phyloP scores from a whole-genome alignment of 1,140 invertebrate genomes.

The Drosophila lacertosa region DNA sequence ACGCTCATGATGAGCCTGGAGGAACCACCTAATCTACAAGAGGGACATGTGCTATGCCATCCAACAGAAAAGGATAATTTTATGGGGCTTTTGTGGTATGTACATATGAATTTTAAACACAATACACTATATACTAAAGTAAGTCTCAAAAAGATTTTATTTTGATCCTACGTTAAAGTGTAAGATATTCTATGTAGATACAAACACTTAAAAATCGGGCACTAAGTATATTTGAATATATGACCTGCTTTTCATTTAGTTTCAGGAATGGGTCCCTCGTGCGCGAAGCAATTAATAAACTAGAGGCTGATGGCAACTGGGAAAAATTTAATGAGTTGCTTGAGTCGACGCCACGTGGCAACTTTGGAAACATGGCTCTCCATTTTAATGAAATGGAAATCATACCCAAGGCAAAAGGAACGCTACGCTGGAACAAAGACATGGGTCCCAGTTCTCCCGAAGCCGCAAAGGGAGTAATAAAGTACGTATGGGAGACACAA shows the following conservation, averaged over 20 bases:
- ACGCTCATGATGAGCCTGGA: constrained; percentile 93
- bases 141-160: background rate
- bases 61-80: constrained; percentile 90
- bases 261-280: constrained; percentile 98
- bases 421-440: constrained; percentile 72
- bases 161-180: too few relatives aligned
- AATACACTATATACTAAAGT: constrained; percentile 29
- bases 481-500: constrained; percentile 47
- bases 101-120: too few relatives aligned
- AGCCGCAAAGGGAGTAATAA: constrained; percentile 65
- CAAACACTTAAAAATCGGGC: too few relatives aligned
- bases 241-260: constrained; percentile 84
- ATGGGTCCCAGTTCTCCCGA: constrained; percentile 43
- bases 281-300: constrained; percentile 92
- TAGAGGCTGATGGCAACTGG: constrained; percentile 92
- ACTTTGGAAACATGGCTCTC: constrained; percentile 96
- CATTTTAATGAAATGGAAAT: constrained; percentile 95
- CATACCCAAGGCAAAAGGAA: constrained; percentile 86
- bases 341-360: constrained; percentile 93
- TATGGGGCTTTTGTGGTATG: constrained; percentile 95
- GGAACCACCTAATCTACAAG: constrained; percentile 87
- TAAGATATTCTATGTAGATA: too few relatives aligned
- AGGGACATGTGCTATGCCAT: constrained; percentile 95
- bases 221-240: background rate
- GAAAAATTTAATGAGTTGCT: constrained; percentile 93